Evolutionary conservation across 2,113 vertebrate genomes (phyloP).

Genomic region (Melanocharis versteri): DNA sequence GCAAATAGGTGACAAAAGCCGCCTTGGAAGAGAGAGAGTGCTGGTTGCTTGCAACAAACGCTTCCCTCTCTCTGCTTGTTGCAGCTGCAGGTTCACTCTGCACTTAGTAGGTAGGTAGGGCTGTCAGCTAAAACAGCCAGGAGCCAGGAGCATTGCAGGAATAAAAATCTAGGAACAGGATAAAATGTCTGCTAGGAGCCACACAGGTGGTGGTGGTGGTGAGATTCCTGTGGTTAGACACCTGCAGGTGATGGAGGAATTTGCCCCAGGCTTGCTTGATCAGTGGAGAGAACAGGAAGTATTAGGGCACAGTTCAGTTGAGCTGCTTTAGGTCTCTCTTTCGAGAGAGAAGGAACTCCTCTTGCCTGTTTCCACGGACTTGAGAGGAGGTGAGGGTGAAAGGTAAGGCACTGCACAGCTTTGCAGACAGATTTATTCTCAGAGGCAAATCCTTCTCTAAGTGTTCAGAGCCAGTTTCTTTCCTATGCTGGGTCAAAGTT

Average conservation of each 20-base stretch:
- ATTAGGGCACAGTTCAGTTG: background rate
- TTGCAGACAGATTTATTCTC: background rate
- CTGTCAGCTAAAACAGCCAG: background rate
- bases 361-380: background rate
- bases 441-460: background rate
- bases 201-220: background rate
- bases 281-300: background rate
- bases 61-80: background rate
- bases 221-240: background rate
- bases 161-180: background rate
- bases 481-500: background rate
- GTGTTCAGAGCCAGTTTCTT: background rate
- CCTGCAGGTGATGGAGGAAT: background rate
- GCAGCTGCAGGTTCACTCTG: rapidly evolving
- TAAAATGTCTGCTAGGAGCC: background rate
- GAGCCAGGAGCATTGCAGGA: background rate
- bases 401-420: background rate
- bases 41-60: rapidly evolving
- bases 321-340: background rate
- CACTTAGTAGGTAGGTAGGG: rapidly evolving
- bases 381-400: background rate
- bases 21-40: rapidly evolving
- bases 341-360: rapidly evolving
- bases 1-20: background rate
- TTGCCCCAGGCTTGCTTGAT: background rate